These are phyloP conservation scores for Amazona finschi DNA, from an alignment of 2,797 vertebrate species.

Conservation along the genomic window DNA sequence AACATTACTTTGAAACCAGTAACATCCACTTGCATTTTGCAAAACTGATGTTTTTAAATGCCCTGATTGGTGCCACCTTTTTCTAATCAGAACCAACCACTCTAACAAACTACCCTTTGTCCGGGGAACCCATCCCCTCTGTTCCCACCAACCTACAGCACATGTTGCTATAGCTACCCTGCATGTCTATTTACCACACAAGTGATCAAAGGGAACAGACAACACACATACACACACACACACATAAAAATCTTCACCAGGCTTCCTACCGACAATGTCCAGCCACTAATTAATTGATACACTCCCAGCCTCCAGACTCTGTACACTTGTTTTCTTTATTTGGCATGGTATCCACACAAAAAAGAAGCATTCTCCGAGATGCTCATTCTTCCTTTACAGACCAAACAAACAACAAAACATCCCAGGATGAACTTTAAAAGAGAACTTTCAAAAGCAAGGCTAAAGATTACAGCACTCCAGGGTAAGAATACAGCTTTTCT, in stretches of 20 bases:
- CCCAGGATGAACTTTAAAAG: not conserved
- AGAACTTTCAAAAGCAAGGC: not conserved
- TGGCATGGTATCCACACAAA: not conserved
- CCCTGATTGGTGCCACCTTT: slow-evolving; percentile 66
- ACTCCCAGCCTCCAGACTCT: slow-evolving; percentile 38
- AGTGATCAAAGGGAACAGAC: slow-evolving; percentile 83
- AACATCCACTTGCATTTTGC: slow-evolving; percentile 65
- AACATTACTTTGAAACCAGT: slow-evolving; percentile 33
- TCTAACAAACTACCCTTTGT: slow-evolving; percentile 83
- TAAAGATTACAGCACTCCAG: not conserved
- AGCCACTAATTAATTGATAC: slow-evolving; percentile 85
- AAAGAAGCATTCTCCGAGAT: not conserved
- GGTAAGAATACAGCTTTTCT: not conserved
- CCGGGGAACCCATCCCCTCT: slow-evolving; percentile 55
- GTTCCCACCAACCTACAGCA: slow-evolving; percentile 76
- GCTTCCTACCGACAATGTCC: slow-evolving; percentile 77
- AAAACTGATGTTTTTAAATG: slow-evolving; percentile 60
- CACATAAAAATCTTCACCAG: slow-evolving; percentile 68
- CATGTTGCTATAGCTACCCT: slow-evolving; percentile 84
- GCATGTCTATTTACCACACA: slow-evolving; percentile 83
- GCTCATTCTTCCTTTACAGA: not conserved
- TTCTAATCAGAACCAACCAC: slow-evolving; percentile 76
- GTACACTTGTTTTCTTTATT: slow-evolving; percentile 32
- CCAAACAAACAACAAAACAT: slow-evolving; percentile 19
- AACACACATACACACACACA: slow-evolving; percentile 64